Percentiles rank a stretch among this genome's conserved stretches.
These are phyloP conservation scores for Batillaria attramentaria DNA, from an alignment of 1,140 invertebrate genomes.

Conservation along the genomic window DNA sequence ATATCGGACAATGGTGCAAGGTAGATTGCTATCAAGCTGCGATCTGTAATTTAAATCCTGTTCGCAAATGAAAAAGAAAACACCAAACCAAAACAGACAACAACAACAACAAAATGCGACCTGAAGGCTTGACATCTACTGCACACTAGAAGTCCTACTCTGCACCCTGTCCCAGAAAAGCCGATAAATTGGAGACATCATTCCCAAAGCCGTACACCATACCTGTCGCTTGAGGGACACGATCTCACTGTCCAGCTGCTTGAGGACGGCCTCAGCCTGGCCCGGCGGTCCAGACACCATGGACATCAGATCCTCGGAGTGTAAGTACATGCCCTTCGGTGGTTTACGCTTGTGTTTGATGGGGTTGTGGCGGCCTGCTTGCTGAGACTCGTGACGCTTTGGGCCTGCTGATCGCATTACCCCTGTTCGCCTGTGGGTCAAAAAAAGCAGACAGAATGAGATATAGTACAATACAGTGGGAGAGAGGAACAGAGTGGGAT, in stretches of 20 bases:
- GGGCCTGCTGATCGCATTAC: slow-evolving; percentile 82
- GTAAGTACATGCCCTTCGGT: slow-evolving; percentile 96
- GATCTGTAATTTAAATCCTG: too few species aligned
- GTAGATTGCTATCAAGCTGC: too few species aligned
- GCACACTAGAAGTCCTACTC: too few species aligned
- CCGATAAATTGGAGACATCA: background rate
- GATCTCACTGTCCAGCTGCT: slow-evolving; percentile 93
- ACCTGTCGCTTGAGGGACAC: slow-evolving; percentile 95
- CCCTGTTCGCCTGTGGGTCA: slow-evolving; percentile 84
- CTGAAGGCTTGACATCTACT: background rate
- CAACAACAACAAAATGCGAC: too few species aligned
- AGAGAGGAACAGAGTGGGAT: too few species aligned
- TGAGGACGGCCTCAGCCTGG: slow-evolving; percentile 87
- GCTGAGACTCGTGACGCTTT: slow-evolving; percentile 71
- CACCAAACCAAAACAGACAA: too few species aligned
- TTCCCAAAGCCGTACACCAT: slow-evolving; percentile 70
- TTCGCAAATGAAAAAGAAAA: too few species aligned
- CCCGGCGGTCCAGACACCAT: slow-evolving; percentile 82
- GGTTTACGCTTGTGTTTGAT: slow-evolving; percentile 87
- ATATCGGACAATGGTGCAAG: too few species aligned
- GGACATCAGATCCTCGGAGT: slow-evolving; percentile 93
- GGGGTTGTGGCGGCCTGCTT: slow-evolving; percentile 68
- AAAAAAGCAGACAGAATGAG: slow-evolving; percentile 45
- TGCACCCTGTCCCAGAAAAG: background rate
- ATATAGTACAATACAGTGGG: too few species aligned